Evolutionary conservation across 2,888 invertebrate species (phyloP), one percentile per base, ranked within the genome.

Genomic region (Limnephilus rhombicus): DNA sequence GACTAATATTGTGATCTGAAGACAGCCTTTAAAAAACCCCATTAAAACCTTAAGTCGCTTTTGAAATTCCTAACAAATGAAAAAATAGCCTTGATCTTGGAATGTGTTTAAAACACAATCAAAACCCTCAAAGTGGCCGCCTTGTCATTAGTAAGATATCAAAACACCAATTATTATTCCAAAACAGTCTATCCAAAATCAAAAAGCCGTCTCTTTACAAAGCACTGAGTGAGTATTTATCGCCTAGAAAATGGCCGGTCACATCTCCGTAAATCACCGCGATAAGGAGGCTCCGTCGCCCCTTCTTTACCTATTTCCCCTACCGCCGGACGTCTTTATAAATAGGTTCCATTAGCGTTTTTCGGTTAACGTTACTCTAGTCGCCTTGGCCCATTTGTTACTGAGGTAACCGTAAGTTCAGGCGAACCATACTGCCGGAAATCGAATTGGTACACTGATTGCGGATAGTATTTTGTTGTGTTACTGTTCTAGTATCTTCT

Each of bases 301-400:
- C 24, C 24, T n/a, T 24, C 49, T 53, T 45, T 11, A 9, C n/a
- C 53, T 45, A 81, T 45, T 24, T 31, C 82, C 85, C 85, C n/a
- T 85, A 85, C 53, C 53, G 90, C 90, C 85, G 29, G 31, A 90
- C 53, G 90, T 90, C 90, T 90, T 90, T 90, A 90, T 90, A 90
- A 90, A 90, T 90, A 83, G 68, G 31, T 24, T 85, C 90, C 85
- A 90, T 90, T 85, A 90, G 37, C 83, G 90, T 83, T 90, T 85
- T 85, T 82, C 45, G 45, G 82, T 81, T 82, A 82, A 83, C 90
- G 29, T 45, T 89, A 45, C 82, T 45, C 81, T 34, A 45, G 81
- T 89, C 88, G 80, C 88, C 80, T 80, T 80, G 15, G 37, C 88
- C 80, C 88, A 89, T 89, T 89, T 89, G 45, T 89, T 80, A 80